Evolutionary conservation across 1,140 invertebrate species (phyloP).

Genomic region (Ooceraea biroi): DNA sequence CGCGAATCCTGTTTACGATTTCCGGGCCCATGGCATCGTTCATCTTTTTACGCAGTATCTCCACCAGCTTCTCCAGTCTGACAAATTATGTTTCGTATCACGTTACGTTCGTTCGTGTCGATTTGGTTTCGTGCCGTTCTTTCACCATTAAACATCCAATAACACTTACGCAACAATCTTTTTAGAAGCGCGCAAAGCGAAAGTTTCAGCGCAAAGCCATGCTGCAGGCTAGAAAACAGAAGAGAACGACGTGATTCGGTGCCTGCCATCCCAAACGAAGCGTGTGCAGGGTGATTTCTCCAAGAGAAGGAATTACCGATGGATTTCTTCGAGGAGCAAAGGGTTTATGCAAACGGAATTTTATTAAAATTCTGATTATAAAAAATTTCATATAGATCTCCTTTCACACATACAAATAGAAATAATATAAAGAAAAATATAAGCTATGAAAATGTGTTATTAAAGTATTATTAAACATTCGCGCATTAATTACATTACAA

Average conservation of each 20-base stretch:
- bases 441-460: no score
- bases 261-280: conserved; percentile 28
- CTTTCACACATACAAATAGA: no score
- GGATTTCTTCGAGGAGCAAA: conserved; percentile 9
- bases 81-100: conserved; percentile 84
- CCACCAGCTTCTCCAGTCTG: conserved; percentile 84
- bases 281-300: background rate
- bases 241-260: conserved; percentile 60
- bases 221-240: conserved; percentile 77
- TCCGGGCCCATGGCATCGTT: conserved; percentile 67
- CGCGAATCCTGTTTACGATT: conserved; percentile 59
- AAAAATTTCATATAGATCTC: no score
- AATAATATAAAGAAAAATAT: no score
- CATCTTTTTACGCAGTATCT: conserved; percentile 80
- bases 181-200: conserved; percentile 79
- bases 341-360: conserved; percentile 16
- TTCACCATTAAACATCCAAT: conserved; percentile 74
- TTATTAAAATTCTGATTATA: no score
- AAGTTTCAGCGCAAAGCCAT: conserved; percentile 77
- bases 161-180: conserved; percentile 73
- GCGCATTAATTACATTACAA: background rate
- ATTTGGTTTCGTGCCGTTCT: conserved; percentile 23
- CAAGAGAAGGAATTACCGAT: background rate
- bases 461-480: no score
- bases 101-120: conserved; percentile 65